Base-by-base conservation (phyloP, 2,113 vertebrate species). In the Antidorcas marsupialis region DNA sequence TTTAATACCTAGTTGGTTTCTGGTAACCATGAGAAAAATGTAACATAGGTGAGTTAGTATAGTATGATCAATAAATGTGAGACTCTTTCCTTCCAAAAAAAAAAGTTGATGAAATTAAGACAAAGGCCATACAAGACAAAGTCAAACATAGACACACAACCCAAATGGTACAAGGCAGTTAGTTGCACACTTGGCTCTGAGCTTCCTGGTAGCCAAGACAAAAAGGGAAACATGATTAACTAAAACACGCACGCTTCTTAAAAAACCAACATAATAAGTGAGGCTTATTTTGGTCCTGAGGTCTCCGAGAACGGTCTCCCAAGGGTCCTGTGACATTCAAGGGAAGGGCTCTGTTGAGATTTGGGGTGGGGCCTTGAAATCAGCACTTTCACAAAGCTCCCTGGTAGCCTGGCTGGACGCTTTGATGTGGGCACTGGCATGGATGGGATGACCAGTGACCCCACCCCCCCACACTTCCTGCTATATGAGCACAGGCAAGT, bases 361-460 rank as follows among this genome's bases (percentile, higher is more conserved):
- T 21, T 6, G 8, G 43, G 60, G 21, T 17, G 9, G 50, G 14
- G 25, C 17, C 53, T 33, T 0, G 23, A 62, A 23, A 9, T 3
- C 30, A 53, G 36, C 2, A 36, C 50, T 8, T 47, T 23, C 39
- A 43, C 25, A 9, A 12, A 27, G 39, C 28, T 43, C 81, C 43
- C 81, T 17, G 17, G 30, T 2, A 28, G 25, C 7, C 2, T 12
- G 23, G n/a, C 23, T 13, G 17, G 30, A 55, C 1, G 30, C 76
- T 9, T 47, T 12, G 50, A 12, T 1, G 30, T 36, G 47, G 47
- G 17, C 53, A 39, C 36, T 1, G 71, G 36, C 0, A 0, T 17
- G 57, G 74, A 19, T 30, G 6, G 5, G 47, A 25, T 1, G 47
- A 50, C 39, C 33, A 1, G 27, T 2, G 0, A 30, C 47, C 89